A percentile compares a stretch with the other conserved stretches of the same genome.
Evolutionary conservation across 2,888 invertebrate species (phyloP).

Genomic region (Lasius fuliginosus): DNA sequence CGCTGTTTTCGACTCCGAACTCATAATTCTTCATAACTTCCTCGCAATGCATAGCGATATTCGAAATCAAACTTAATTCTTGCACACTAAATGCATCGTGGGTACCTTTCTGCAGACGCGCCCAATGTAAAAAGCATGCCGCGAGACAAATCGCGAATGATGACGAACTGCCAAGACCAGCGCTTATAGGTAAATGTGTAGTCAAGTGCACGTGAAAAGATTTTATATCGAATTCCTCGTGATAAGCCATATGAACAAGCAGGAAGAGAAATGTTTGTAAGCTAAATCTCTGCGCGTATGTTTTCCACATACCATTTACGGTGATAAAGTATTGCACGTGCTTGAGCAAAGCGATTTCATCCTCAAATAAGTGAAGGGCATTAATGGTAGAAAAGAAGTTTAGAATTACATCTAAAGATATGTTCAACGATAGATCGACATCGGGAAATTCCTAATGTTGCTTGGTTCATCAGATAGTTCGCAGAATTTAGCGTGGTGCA

Average conservation of each 20-base stretch:
- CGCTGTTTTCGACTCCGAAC: neutral
- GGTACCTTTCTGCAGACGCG: neutral
- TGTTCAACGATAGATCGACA: neutral
- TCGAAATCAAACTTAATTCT: too few relatives aligned
- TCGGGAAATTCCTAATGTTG: too few relatives aligned
- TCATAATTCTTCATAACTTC: neutral
- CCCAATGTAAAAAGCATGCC: neutral
- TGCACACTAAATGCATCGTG: neutral
- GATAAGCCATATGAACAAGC: neutral
- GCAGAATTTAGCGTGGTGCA: too few relatives aligned
- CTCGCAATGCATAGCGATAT: neutral
- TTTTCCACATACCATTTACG: neutral
- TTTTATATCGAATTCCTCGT: neutral
- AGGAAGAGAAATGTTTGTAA: neutral
- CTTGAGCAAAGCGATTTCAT: too few relatives aligned
- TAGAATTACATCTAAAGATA: neutral
- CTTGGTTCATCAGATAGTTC: too few relatives aligned
- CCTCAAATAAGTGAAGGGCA: too few relatives aligned
- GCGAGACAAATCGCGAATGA: neutral
- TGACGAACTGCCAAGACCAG: neutral
- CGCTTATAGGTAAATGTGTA: neutral
- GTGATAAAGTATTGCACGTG: neutral
- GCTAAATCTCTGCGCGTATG: neutral
- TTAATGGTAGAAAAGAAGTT: neutral
- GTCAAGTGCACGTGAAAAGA: neutral